A percentile compares a stretch with the other conserved stretches of the same genome.
Conservation (phyloP, 2,888 invertebrate species). For the Tortrix viridana region DNA sequence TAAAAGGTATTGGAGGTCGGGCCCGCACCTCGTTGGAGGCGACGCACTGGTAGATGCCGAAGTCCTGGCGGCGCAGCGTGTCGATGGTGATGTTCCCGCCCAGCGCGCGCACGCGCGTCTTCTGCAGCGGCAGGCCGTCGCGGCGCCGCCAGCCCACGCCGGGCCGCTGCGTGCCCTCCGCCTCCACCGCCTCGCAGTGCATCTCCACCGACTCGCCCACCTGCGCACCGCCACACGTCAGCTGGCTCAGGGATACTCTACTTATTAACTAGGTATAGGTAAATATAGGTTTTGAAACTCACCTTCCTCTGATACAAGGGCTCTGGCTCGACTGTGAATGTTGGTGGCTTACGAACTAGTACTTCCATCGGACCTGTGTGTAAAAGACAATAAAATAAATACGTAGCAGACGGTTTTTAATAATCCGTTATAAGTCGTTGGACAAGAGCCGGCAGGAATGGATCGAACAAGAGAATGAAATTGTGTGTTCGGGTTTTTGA, state of each 20-base stretch:
- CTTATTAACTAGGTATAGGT: too few species aligned
- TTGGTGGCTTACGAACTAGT: constrained; percentile 95
- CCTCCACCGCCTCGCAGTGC: constrained; percentile 96
- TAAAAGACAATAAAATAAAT: background rate
- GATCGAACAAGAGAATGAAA: too few species aligned
- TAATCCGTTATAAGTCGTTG: too few species aligned
- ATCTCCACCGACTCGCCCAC: constrained; percentile 96
- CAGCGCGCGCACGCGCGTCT: constrained; percentile 89
- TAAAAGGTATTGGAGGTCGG: background rate
- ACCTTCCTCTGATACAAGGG: constrained; percentile 94
- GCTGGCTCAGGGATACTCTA: too few species aligned
- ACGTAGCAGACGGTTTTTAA: too few species aligned
- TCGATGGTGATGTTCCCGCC: constrained; percentile 97
- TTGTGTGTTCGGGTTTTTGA: too few species aligned
- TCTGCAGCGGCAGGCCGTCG: constrained; percentile 92
- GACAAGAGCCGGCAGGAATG: too few species aligned
- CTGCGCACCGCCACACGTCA: constrained; percentile 48
- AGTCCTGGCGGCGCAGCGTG: constrained; percentile 93
- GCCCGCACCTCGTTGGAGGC: constrained; percentile 91
- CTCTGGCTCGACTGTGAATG: constrained; percentile 95
- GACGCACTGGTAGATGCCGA: constrained; percentile 98
- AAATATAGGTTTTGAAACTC: constrained; percentile 26
- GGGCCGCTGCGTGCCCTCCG: constrained; percentile 95
- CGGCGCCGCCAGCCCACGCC: constrained; percentile 95
- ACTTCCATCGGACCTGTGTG: constrained; percentile 88